Evolutionary conservation across 2,113 vertebrate genomes (phyloP).

Genomic region (Toxotes jaculatrix): DNA sequence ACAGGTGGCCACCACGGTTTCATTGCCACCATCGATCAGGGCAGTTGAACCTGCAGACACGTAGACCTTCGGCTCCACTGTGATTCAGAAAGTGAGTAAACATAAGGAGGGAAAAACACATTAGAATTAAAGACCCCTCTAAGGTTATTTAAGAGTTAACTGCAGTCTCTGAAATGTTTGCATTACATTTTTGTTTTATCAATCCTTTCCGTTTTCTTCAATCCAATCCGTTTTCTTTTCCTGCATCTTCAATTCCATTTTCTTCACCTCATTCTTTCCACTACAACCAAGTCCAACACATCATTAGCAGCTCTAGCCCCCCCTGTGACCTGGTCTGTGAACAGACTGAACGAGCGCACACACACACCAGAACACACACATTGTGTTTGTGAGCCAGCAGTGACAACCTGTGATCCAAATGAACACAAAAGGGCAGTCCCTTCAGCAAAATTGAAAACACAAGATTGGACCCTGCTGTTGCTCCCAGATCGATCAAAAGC

Average conservation of each 20-base stretch:
- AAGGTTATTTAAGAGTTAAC: not conserved
- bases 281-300: no score
- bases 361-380: no score
- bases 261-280: not conserved
- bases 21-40: constrained; percentile 93
- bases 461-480: constrained; percentile 5
- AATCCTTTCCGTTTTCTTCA: not conserved
- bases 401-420: constrained; percentile 35
- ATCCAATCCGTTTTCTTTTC: no score
- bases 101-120: not conserved
- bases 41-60: constrained; percentile 90
- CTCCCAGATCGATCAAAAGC: not conserved
- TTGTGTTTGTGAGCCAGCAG: not conserved
- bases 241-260: no score
- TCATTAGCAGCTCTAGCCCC: constrained; percentile 12
- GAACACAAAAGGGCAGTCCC: constrained; percentile 15
- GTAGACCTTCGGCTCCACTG: constrained; percentile 96
- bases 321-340: constrained; percentile 24
- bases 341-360: not conserved
- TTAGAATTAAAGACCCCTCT: not conserved
- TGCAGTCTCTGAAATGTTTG: no score
- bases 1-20: constrained; percentile 93
- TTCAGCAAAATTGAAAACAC: constrained; percentile 25
- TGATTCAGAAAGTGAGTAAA: not conserved
- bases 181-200: not conserved